phyloP scores from a whole-genome alignment of 2,888 invertebrate species.

The Chrysina gloriosa region DNA sequence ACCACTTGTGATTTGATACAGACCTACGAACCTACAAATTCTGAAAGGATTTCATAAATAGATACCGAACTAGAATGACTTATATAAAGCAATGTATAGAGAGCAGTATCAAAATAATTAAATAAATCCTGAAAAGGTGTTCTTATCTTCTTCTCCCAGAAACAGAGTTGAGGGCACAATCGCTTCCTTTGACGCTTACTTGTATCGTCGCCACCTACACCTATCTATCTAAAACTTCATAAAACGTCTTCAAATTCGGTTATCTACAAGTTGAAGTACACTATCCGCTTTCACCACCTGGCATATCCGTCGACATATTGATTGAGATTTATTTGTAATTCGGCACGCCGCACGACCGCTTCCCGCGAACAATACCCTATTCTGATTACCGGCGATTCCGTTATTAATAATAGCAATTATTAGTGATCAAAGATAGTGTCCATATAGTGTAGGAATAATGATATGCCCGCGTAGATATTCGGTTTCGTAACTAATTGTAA shows the following conservation, averaged over 20 bases:
- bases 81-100: too few species aligned
- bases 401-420: conserved; percentile 36
- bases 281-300: conserved; percentile 23
- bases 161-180: too few species aligned
- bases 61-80: too few species aligned
- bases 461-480: conserved; percentile 1
- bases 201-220: not conserved
- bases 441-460: conserved; percentile 18
- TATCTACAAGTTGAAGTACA: conserved; percentile 8
- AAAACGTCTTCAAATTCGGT: not conserved
- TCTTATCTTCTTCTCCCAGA: too few species aligned
- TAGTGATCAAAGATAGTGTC: conserved; percentile 22
- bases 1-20: too few species aligned
- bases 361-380: conserved; percentile 19
- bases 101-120: too few species aligned
- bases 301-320: conserved; percentile 1
- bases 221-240: not conserved
- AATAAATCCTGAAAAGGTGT: too few species aligned
- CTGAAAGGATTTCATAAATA: too few species aligned
- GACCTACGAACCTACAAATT: too few species aligned
- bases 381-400: conserved; percentile 26
- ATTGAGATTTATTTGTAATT: conserved; percentile 16
- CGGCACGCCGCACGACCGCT: not conserved
- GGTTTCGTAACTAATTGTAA: conserved; percentile 34
- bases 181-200: too few species aligned